A percentile compares a stretch with the other conserved stretches of the same genome.
These are phyloP conservation scores for Gasterosteus nipponicus DNA, from an alignment of 2,113 vertebrate species.

Conservation along the genomic window DNA sequence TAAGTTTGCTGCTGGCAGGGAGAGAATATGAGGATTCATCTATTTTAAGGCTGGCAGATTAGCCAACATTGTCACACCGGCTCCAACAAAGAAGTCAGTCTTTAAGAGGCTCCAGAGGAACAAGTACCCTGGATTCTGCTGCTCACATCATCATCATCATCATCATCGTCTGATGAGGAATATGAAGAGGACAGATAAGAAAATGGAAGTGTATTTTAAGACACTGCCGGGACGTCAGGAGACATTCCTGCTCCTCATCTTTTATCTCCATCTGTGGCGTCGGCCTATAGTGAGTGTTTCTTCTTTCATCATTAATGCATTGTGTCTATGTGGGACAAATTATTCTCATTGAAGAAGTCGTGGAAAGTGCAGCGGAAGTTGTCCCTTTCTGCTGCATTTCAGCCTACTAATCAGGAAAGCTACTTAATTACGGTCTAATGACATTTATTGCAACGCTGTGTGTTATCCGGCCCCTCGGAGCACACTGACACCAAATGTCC, in stretches of 20 bases:
- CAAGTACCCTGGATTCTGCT: constrained; percentile 26
- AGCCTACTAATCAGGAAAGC: neutral
- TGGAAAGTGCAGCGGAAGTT: constrained; percentile 29
- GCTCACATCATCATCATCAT: neutral
- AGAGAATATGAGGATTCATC: constrained; percentile 34
- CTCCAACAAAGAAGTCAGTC: neutral
- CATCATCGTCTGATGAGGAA: constrained; percentile 7
- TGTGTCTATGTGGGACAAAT: neutral
- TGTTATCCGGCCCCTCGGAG: constrained; percentile 5
- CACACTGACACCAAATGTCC: constrained; percentile 22
- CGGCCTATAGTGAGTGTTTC: constrained; percentile 50
- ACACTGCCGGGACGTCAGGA: constrained; percentile 23
- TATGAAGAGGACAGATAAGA: constrained; percentile 7
- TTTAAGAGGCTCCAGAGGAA: constrained; percentile 5
- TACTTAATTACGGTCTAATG: constrained; percentile 7
- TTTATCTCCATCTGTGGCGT: constrained; percentile 55
- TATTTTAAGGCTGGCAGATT: constrained; percentile 47
- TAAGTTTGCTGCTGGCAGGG: constrained; percentile 61
- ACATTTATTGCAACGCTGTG: neutral
- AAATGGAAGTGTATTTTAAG: constrained; percentile 30
- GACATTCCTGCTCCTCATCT: constrained; percentile 53
- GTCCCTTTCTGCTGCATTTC: neutral
- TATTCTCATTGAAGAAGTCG: neutral
- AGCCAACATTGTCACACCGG: constrained; percentile 15
- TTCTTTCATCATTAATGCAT: neutral